A percentile compares a stretch with the other conserved stretches of the same genome.
Evolutionary conservation across 2,888 invertebrate species (phyloP).

Genomic region (Sarcophaga rosellei): DNA sequence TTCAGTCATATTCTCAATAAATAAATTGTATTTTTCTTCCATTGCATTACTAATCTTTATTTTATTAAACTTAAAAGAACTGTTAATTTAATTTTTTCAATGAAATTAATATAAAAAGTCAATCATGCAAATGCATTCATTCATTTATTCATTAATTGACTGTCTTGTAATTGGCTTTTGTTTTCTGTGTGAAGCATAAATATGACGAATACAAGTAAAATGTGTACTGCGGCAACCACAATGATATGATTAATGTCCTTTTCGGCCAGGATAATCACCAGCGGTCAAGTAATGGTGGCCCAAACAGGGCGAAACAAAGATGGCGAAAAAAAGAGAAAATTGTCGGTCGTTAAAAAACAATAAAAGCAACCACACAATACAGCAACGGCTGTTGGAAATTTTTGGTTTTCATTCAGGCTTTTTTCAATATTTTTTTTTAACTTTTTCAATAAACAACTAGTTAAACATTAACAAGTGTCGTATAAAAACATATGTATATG

Average conservation of each 20-base stretch:
- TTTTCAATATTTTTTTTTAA: background rate
- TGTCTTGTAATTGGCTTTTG: constrained; percentile 43
- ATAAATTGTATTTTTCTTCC: too few relatives aligned
- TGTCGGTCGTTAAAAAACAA: background rate
- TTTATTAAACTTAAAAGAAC: too few relatives aligned
- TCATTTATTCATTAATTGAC: constrained; percentile 31
- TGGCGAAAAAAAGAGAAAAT: too few relatives aligned
- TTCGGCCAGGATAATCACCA: background rate
- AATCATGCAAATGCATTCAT: background rate
- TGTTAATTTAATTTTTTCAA: too few relatives aligned
- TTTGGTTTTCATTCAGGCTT: background rate
- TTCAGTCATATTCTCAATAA: too few relatives aligned
- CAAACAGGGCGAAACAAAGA: too few relatives aligned
- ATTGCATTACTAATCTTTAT: too few relatives aligned
- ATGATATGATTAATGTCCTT: constrained; percentile 63
- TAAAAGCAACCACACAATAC: constrained; percentile 9
- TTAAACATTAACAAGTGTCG: background rate
- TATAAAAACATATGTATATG: too few relatives aligned
- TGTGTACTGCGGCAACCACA: constrained; percentile 40
- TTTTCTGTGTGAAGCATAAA: too few relatives aligned
- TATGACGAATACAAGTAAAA: background rate
- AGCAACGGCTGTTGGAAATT: constrained; percentile 8
- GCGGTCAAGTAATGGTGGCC: background rate
- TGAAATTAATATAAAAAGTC: background rate
- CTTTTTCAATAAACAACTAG: background rate